phyloP scores from a whole-genome alignment of 2,113 vertebrate genomes.

The Anguilla rostrata region DNA sequence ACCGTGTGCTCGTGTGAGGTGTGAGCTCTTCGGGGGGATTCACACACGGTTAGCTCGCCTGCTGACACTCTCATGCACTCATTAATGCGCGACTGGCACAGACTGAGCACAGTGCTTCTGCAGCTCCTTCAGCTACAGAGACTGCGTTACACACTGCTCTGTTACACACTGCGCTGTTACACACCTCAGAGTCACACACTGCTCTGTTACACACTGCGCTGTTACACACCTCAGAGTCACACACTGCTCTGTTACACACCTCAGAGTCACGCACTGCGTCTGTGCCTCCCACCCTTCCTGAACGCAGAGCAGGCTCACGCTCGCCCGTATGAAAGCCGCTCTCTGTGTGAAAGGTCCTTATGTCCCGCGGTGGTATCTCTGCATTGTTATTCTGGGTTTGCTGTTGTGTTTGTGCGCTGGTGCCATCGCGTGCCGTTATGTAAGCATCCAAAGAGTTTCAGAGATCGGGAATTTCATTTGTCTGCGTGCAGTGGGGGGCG shows the following conservation, averaged over 20 bases:
- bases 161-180: no score
- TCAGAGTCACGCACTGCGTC: constrained; percentile 38
- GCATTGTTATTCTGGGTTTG: constrained; percentile 18
- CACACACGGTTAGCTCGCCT: neutral
- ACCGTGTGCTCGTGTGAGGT: neutral
- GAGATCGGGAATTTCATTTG: constrained; percentile 50
- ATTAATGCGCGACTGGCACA: neutral
- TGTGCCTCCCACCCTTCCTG: no score
- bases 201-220: no score
- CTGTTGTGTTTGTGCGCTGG: constrained; percentile 39
- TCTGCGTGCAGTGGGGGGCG: constrained; percentile 54
- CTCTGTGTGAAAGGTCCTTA: no score
- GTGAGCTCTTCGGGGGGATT: neutral
- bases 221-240: no score
- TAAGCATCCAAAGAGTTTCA: constrained; percentile 64
- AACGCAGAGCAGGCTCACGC: no score
- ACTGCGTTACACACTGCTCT: constrained; percentile 32
- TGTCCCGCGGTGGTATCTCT: no score
- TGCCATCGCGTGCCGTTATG: constrained; percentile 53
- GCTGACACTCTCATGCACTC: neutral
- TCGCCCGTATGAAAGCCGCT: no score
- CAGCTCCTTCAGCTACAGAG: constrained; percentile 23
- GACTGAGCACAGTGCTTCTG: neutral
- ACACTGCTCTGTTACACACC: no score
- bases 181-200: no score